These are phyloP conservation scores for Oithona nana DNA, from an alignment of 2,888 invertebrate species.

Conservation along the genomic window DNA sequence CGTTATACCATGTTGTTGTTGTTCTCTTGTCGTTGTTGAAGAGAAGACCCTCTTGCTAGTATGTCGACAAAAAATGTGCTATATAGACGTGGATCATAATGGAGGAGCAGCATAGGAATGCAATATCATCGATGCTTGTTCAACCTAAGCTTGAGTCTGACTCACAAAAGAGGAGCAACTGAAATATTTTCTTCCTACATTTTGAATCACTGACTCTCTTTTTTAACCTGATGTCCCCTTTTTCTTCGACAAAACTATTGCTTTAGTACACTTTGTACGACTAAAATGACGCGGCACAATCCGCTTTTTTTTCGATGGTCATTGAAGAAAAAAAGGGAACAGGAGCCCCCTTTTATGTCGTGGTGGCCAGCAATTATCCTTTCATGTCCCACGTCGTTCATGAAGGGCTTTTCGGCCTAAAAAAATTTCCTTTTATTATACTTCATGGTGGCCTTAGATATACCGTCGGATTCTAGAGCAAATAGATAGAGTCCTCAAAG, in stretches of 20 bases:
- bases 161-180: not conserved
- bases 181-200: too few relatives aligned
- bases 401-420: too few relatives aligned
- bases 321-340: not conserved
- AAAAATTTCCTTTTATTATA: too few relatives aligned
- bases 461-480: not conserved
- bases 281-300: not conserved
- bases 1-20: not conserved
- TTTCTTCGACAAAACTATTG: not conserved
- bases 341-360: not conserved
- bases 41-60: not conserved
- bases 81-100: not conserved
- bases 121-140: not conserved
- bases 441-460: not conserved
- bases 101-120: not conserved
- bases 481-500: not conserved
- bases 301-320: not conserved
- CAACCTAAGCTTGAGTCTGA: not conserved
- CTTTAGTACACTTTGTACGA: too few relatives aligned
- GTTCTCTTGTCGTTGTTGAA: not conserved
- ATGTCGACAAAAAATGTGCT: not conserved
- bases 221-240: too few relatives aligned
- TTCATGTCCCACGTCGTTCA: too few relatives aligned
- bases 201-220: too few relatives aligned
- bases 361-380: not conserved